Conservation (phyloP, 1,140 invertebrate genomes). For the Ceratitis capitata region DNA sequence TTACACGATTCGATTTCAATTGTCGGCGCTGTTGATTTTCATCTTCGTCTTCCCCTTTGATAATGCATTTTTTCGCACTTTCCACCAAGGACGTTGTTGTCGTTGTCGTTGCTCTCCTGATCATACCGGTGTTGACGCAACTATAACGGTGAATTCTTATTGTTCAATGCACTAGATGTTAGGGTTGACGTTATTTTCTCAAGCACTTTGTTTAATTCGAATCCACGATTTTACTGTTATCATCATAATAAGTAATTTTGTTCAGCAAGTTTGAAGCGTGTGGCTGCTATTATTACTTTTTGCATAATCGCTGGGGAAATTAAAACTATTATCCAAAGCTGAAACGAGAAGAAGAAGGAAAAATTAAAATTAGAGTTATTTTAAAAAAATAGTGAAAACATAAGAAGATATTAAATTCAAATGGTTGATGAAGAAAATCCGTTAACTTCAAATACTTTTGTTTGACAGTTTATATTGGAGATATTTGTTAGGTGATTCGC, state of each 20-base stretch:
- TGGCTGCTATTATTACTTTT: background rate
- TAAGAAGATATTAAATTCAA: too few relatives aligned
- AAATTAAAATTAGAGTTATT: too few relatives aligned
- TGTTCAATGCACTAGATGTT: background rate
- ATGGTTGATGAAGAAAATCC: too few relatives aligned
- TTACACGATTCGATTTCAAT: constrained; percentile 59
- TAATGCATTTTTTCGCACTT: constrained; percentile 61
- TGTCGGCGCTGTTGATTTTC: constrained; percentile 60
- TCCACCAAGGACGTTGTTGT: constrained; percentile 51
- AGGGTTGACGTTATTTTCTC: background rate
- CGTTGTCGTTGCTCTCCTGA: background rate
- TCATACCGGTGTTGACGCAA: background rate
- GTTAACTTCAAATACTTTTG: too few relatives aligned
- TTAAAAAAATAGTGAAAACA: too few relatives aligned
- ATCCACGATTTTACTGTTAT: background rate
- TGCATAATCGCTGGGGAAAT: too few relatives aligned
- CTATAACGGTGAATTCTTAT: background rate
- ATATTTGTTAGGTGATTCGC: too few relatives aligned
- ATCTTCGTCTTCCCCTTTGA: constrained; percentile 64
- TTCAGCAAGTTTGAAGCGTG: background rate
- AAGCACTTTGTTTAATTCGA: background rate
- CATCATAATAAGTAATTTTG: background rate
- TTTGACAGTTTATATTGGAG: too few relatives aligned
- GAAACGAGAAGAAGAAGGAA: too few relatives aligned
- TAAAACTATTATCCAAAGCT: too few relatives aligned